Base-by-base conservation (phyloP, 92 coral and sea anemone species). In the Phymanthus crucifer region DNA sequence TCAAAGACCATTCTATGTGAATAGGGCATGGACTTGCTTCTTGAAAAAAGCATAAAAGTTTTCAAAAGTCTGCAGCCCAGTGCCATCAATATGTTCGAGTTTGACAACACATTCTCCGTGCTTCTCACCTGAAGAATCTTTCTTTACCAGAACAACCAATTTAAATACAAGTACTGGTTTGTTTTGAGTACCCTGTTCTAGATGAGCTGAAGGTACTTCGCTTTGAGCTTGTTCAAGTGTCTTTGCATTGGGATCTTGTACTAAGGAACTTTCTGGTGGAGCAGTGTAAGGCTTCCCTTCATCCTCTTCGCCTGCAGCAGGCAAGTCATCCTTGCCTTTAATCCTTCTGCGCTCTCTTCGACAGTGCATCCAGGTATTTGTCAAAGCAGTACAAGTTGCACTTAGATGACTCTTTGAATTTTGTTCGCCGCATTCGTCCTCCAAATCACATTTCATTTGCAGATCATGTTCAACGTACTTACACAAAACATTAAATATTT, bases 1-100 rank as follows among this genome's bases (percentile, higher is more conserved):
- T 17, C 16, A 45, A 11, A 9, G 50, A 17, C 10, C 50, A 45
- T 45, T 17, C 50, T 45, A 45, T 9, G 13, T 45, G 50, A 85
- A 66, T n/a, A 85, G 56, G 2, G 67, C 73, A 68, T 79, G 73
- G 17, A 95, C 81, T 83, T 79, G 86, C 68, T 93, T 92, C 79
- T 93, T 95, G 56, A 85, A 92, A 74, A 87, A 91, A 9, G 97
- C 90, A 72, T 84, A 95, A 78, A 95, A 92, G 84, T 92, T 92
- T 35, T 87, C 91, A 70, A 95, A 92, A 14, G 75, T 71, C 36
- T 89, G 89, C 57, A 73, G 72, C 3, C 88, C 89, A 67, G 80
- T 33, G 45, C 82, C 85, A 34, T 75, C 73, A 29, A 90, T 40
- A 26, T 83, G 85, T 35, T 86, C 84, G 36, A 91, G 64, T 21